These are phyloP conservation scores for Zosterops hypoxanthus DNA, from an alignment of 2,113 vertebrate species.

Conservation along the genomic window DNA sequence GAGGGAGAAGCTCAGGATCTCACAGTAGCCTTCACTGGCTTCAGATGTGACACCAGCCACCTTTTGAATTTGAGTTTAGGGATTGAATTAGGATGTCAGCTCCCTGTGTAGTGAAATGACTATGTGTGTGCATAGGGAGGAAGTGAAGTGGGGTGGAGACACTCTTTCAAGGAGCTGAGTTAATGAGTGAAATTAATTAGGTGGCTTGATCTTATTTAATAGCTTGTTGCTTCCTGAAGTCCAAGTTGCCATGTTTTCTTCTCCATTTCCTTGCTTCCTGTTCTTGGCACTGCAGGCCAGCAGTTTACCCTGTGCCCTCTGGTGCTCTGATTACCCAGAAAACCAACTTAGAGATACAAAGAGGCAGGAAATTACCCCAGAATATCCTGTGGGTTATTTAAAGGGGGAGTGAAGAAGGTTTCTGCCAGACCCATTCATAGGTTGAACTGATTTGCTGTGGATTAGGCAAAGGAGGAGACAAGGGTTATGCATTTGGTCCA, in stretches of 20 bases:
- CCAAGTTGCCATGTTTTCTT: not conserved
- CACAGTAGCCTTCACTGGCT: not conserved
- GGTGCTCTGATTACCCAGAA: not conserved
- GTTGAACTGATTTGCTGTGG: not conserved
- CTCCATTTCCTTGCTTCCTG: not conserved
- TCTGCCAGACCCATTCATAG: not conserved
- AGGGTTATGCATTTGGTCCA: not conserved
- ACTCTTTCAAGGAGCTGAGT: not conserved
- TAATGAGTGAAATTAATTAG: not conserved
- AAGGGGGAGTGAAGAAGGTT: not conserved
- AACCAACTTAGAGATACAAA: not conserved
- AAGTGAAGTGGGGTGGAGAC: not conserved
- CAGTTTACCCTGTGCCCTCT: not conserved
- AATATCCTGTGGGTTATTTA: not conserved
- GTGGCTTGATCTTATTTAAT: not conserved
- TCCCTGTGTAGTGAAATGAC: not conserved
- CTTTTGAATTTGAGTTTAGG: not conserved
- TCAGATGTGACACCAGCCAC: not conserved
- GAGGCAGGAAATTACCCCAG: not conserved
- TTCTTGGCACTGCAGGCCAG: not conserved
- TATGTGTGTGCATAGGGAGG: not conserved
- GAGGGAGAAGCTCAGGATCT: not conserved
- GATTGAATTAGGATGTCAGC: not conserved
- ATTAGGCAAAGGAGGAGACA: not conserved
- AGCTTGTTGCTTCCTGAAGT: not conserved